These are phyloP conservation scores for Porites rus DNA, from an alignment of 92 coral and sea anemone genomes.

Conservation along the genomic window DNA sequence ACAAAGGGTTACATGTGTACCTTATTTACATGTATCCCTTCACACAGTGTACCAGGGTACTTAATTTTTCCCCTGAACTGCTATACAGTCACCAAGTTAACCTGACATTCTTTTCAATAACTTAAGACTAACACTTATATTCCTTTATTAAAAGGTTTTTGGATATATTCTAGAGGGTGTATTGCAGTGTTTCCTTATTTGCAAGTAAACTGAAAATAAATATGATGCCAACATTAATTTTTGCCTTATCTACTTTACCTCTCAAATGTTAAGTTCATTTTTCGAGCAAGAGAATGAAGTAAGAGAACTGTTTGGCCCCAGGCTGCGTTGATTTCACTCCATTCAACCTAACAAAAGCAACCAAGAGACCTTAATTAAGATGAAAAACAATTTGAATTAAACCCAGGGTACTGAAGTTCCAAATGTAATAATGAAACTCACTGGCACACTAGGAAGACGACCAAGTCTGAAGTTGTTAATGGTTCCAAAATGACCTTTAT, in stretches of 20 bases:
- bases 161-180: too few relatives aligned
- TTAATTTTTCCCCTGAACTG: too few relatives aligned
- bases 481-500: constrained; percentile 99
- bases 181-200: too few relatives aligned
- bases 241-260: constrained; percentile 52
- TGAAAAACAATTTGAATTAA: background rate
- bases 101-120: too few relatives aligned
- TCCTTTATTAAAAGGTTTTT: too few relatives aligned
- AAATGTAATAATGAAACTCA: constrained; percentile 43
- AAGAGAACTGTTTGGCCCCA: constrained; percentile 99
- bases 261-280: constrained; percentile 96
- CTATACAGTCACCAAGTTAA: too few relatives aligned
- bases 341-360: constrained; percentile 79
- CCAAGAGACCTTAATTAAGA: background rate
- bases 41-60: too few relatives aligned
- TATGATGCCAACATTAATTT: background rate
- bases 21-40: too few relatives aligned
- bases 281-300: constrained; percentile 92
- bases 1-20: background rate
- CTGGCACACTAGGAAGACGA: constrained; percentile 99
- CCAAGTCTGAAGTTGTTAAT: constrained; percentile 98
- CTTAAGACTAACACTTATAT: too few relatives aligned
- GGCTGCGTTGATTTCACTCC: constrained; percentile 99
- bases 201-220: too few relatives aligned
- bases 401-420: background rate